Evolutionary conservation across 2,113 vertebrate genomes (phyloP).

Genomic region (Cryptomyrus ogoouensis): DNA sequence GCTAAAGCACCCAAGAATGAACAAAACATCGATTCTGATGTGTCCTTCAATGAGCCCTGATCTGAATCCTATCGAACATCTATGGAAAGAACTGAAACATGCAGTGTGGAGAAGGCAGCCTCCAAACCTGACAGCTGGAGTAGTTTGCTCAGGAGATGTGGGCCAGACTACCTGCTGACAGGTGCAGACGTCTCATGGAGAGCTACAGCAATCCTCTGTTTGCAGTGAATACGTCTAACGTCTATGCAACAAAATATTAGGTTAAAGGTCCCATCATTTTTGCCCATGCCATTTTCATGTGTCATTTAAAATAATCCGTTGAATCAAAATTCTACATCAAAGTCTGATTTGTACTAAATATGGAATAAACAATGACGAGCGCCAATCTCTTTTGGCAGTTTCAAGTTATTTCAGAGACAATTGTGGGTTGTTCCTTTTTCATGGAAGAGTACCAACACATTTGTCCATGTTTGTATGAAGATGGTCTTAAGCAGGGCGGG

Average conservation of each 20-base stretch:
- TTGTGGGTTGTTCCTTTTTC: not conserved
- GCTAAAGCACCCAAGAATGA: not conserved
- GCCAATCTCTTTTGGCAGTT: not conserved
- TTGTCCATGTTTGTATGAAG: not conserved
- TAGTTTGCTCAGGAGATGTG: not conserved
- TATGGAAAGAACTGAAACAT: not conserved
- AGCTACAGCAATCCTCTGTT: not conserved
- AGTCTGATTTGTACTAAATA: not conserved
- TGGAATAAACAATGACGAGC: not conserved
- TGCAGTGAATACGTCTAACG: not conserved
- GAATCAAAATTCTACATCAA: not conserved
- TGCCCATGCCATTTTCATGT: not conserved
- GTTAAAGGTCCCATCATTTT: not conserved
- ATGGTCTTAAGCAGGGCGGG: not conserved
- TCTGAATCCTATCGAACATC: not conserved
- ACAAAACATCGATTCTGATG: not conserved
- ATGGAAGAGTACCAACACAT: not conserved
- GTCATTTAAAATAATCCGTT: not conserved
- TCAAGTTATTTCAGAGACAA: slow-evolving; percentile 1
- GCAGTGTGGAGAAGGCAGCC: not conserved
- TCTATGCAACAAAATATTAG: not conserved
- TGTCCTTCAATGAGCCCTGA: not conserved
- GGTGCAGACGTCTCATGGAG: not conserved
- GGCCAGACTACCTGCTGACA: not conserved
- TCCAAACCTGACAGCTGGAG: not conserved